phyloP scores from a whole-genome alignment of 1,140 invertebrate species.

The Drosophila bipectinata region DNA sequence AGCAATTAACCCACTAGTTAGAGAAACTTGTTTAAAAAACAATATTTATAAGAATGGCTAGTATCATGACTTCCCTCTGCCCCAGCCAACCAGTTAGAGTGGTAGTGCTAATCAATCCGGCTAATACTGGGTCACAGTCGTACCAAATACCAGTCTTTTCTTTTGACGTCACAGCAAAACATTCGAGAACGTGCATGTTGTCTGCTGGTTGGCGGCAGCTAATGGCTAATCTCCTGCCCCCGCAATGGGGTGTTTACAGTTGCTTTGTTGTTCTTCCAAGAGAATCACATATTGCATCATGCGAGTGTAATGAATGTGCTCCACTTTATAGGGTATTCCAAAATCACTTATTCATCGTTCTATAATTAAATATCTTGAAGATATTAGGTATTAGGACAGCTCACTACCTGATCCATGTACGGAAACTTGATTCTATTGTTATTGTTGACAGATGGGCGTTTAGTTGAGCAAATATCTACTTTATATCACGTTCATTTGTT shows the following conservation, averaged over 20 bases:
- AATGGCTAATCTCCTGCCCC: slow-evolving; percentile 24
- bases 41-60: neutral
- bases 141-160: slow-evolving; percentile 26
- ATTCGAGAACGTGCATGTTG: slow-evolving; percentile 39
- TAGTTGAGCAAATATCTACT: neutral
- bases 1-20: slow-evolving; percentile 36
- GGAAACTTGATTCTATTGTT: too few species aligned
- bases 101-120: slow-evolving; percentile 33
- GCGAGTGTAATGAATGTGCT: slow-evolving; percentile 27
- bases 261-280: slow-evolving; percentile 26
- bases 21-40: neutral
- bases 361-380: neutral
- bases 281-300: slow-evolving; percentile 41
- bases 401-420: too few species aligned
- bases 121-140: slow-evolving; percentile 28
- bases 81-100: neutral
- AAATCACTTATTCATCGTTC: slow-evolving; percentile 1
- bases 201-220: slow-evolving; percentile 16
- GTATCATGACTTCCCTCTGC: too few species aligned
- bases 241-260: slow-evolving; percentile 30
- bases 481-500: neutral
- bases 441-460: neutral
- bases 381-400: neutral
- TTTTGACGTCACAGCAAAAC: slow-evolving; percentile 34
- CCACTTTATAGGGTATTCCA: slow-evolving; percentile 33